Conservation (phyloP, 2,797 vertebrate species). For the Vireo griseus region DNA sequence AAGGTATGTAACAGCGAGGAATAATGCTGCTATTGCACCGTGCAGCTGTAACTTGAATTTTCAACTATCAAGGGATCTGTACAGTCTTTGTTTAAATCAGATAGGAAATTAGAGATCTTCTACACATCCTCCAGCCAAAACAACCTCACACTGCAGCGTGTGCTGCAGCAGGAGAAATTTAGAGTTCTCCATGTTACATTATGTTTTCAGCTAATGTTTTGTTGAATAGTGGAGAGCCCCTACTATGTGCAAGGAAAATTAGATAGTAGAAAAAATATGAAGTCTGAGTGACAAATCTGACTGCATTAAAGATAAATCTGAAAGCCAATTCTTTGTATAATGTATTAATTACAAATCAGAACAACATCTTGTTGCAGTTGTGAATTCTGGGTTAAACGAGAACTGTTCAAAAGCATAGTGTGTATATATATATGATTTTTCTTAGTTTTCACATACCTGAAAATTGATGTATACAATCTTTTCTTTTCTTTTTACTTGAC, state of each 20-base stretch:
- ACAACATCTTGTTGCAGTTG: neutral
- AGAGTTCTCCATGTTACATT: neutral
- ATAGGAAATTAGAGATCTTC: neutral
- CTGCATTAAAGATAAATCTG: neutral
- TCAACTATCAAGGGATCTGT: neutral
- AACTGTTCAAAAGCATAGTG: neutral
- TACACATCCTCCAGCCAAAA: neutral
- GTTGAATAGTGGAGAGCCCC: neutral
- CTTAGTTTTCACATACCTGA: neutral
- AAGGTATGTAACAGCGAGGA: slow-evolving; percentile 78
- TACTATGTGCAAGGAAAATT: neutral
- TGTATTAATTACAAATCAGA: neutral
- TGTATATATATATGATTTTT: neutral
- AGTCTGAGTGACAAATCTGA: neutral
- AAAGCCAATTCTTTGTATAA: neutral
- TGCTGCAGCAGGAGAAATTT: neutral
- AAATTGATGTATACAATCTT: neutral
- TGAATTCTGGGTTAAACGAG: neutral
- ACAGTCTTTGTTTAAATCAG: neutral
- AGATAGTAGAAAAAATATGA: neutral
- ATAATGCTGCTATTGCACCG: neutral
- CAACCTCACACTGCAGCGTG: neutral
- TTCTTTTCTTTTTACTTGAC: neutral
- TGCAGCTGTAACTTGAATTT: neutral
- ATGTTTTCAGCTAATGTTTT: neutral